Percentiles rank a stretch among this genome's conserved stretches.
phyloP scores from a whole-genome alignment of 2,797 vertebrate genomes.

The Cottoperca gobio region DNA sequence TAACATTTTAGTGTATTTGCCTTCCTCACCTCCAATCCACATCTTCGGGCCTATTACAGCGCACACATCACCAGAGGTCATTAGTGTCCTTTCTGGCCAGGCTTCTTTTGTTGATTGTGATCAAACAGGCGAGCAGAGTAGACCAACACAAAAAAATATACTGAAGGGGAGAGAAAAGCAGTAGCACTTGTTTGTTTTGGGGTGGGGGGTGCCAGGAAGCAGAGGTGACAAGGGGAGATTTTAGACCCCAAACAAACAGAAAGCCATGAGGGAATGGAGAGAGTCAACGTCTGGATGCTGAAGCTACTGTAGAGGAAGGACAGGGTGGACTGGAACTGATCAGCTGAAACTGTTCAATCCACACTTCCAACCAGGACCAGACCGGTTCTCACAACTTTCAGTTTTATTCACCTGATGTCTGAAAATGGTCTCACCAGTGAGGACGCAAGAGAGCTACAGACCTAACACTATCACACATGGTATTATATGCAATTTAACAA shows the following conservation, averaged over 20 bases:
- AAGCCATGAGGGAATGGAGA: constrained; percentile 31
- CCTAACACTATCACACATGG: neutral
- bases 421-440: neutral
- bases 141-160: constrained; percentile 29
- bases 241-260: constrained; percentile 62
- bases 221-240: constrained; percentile 66
- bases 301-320: constrained; percentile 66
- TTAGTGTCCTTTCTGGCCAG: constrained; percentile 53
- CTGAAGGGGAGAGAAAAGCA: constrained; percentile 41
- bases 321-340: constrained; percentile 58
- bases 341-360: constrained; percentile 62
- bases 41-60: constrained; percentile 38
- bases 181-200: constrained; percentile 74
- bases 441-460: neutral
- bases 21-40: constrained; percentile 66
- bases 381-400: neutral
- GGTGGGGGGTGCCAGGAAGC: constrained; percentile 73
- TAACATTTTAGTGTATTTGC: constrained; percentile 55
- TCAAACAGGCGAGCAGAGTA: constrained; percentile 54
- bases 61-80: constrained; percentile 55
- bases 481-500: neutral
- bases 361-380: constrained; percentile 18
- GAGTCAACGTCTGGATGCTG: constrained; percentile 63
- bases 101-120: constrained; percentile 74
- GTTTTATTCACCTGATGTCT: neutral